A percentile compares a stretch with the other conserved stretches of the same genome.
phyloP scores from a whole-genome alignment of 2,888 invertebrate species.

The Papilio protenor region DNA sequence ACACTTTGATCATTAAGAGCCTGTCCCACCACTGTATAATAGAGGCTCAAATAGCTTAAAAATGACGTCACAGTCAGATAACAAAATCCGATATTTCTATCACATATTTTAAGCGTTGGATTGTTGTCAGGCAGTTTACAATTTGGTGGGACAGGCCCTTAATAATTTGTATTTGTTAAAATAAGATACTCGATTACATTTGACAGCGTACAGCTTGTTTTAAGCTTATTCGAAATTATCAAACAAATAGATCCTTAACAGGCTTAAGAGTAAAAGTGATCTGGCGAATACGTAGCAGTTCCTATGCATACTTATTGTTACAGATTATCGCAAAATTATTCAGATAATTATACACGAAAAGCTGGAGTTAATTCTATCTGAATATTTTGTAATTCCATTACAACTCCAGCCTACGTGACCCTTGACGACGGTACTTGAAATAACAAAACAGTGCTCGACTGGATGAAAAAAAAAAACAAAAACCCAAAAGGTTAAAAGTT shows the following conservation, averaged over 20 bases:
- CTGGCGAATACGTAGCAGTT: neutral
- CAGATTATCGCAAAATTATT: neutral
- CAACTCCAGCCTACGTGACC: constrained; percentile 24
- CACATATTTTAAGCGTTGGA: no score
- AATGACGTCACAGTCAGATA: no score
- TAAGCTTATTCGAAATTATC: neutral
- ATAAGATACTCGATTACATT: no score
- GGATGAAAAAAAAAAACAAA: constrained; percentile 68
- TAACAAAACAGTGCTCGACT: constrained; percentile 58
- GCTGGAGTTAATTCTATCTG: constrained; percentile 2
- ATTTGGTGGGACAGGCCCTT: no score
- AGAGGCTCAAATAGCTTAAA: no score
- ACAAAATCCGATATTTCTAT: no score
- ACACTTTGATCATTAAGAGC: no score
- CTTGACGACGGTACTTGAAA: constrained; percentile 62
- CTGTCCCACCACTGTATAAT: no score
- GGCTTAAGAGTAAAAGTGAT: neutral
- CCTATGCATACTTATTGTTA: neutral
- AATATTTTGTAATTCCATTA: constrained; percentile 20
- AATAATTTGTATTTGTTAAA: no score
- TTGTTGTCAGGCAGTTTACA: no score
- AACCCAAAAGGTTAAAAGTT: constrained; percentile 79
- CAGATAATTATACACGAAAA: constrained; percentile 2
- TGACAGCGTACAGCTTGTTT: neutral
- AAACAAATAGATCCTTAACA: neutral